phyloP scores from a whole-genome alignment of 2,113 vertebrate species.

The Acrocephalus kingi region DNA sequence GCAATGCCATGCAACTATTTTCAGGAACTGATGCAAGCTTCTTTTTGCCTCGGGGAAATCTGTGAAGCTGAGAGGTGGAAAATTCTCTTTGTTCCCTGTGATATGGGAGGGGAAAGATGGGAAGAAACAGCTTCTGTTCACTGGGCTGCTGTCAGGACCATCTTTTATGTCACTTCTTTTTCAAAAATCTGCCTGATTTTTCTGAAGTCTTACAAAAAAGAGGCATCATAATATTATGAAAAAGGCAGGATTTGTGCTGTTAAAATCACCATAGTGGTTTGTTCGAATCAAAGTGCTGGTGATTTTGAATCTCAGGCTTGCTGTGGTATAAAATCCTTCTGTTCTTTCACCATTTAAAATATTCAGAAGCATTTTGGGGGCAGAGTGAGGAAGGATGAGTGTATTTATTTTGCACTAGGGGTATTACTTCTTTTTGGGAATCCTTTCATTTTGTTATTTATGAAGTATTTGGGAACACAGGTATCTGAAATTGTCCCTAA shows the following conservation, averaged over 20 bases:
- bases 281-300: neutral
- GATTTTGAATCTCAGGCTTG: neutral
- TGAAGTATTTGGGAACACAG: neutral
- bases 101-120: neutral
- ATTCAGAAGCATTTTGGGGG: neutral
- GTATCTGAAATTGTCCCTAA: neutral
- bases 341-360: neutral
- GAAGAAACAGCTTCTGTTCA: neutral
- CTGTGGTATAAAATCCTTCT: neutral
- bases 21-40: neutral
- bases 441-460: neutral
- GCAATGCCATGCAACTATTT: neutral
- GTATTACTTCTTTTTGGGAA: neutral
- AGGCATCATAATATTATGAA: neutral
- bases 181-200: neutral
- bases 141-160: neutral
- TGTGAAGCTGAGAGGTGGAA: neutral
- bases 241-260: neutral
- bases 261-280: neutral
- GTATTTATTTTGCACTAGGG: neutral
- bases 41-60: neutral
- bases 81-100: conserved; percentile 26
- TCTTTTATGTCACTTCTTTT: neutral
- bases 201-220: neutral
- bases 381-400: neutral